These are phyloP conservation scores for Oenanthe oenanthe DNA, from an alignment of 2,113 vertebrate genomes.

Conservation along the genomic window DNA sequence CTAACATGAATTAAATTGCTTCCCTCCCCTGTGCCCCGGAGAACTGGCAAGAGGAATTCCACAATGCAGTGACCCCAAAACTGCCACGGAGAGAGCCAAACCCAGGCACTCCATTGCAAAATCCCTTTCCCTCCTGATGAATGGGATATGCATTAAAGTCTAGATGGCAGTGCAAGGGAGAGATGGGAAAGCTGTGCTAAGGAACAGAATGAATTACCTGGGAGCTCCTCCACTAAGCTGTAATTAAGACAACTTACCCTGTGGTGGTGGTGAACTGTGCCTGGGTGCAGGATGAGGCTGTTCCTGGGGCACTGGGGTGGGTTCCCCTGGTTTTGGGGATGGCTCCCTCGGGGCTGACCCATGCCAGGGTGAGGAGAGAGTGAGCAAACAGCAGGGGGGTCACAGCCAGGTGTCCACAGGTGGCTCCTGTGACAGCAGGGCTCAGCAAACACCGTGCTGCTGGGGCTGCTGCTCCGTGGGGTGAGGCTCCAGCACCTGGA, in stretches of 20 bases:
- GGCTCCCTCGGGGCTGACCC: background rate
- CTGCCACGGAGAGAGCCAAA: background rate
- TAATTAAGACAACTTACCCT: background rate
- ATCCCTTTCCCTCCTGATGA: background rate
- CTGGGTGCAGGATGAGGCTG: fast-evolving
- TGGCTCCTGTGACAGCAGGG: fast-evolving
- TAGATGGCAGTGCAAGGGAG: background rate
- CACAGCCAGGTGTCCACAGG: background rate
- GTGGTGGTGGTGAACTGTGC: fast-evolving
- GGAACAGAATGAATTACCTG: background rate
- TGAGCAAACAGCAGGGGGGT: background rate
- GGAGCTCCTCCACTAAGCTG: background rate
- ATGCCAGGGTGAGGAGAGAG: background rate
- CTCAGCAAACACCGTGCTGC: background rate
- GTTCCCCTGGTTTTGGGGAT: background rate
- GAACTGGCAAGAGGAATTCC: background rate
- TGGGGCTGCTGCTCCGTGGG: fast-evolving
- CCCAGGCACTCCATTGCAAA: background rate
- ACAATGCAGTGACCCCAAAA: background rate
- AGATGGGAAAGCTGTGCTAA: background rate
- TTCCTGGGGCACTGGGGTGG: background rate
- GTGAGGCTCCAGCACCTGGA: background rate
- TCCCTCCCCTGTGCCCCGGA: background rate
- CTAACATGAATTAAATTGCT: background rate
- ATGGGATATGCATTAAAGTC: fast-evolving